Evolutionary conservation across 1,140 invertebrate species (phyloP).

Genomic region (Drosophila insularis): DNA sequence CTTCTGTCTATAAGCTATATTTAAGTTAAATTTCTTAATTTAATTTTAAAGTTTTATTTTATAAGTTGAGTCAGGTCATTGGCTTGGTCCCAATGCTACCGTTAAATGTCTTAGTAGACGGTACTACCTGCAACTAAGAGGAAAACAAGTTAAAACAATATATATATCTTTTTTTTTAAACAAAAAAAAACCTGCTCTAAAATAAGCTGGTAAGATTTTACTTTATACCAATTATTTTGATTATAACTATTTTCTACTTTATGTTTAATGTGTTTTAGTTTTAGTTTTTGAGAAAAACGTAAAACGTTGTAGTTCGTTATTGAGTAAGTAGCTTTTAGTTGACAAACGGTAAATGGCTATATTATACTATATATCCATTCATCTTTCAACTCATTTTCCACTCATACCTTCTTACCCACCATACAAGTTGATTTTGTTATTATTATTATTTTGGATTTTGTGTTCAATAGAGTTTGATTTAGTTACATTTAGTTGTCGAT

Average conservation of each 20-base stretch:
- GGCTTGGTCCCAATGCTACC: constrained; percentile 77
- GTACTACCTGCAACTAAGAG: constrained; percentile 81
- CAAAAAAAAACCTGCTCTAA: background rate
- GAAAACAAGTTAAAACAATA: background rate
- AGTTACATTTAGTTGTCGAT: constrained; percentile 7
- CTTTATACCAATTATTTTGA: background rate
- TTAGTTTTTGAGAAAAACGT: constrained; percentile 18
- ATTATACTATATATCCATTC: constrained; percentile 9
- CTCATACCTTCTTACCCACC: too few relatives aligned
- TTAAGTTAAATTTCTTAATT: background rate
- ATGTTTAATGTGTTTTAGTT: background rate
- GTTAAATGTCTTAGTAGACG: constrained; percentile 79
- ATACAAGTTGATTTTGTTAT: background rate
- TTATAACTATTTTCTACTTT: background rate
- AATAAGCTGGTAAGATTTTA: constrained; percentile 32
- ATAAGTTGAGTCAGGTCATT: constrained; percentile 75
- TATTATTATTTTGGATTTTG: background rate
- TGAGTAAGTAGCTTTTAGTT: constrained; percentile 37
- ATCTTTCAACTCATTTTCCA: constrained; percentile 6
- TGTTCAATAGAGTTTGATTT: background rate
- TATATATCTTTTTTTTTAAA: too few relatives aligned
- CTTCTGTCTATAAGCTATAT: background rate
- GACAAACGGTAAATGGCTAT: constrained; percentile 1
- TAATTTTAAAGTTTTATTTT: background rate
- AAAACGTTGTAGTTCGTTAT: background rate